Conservation (phyloP, 2,797 vertebrate genomes). For the Anguilla anguilla region DNA sequence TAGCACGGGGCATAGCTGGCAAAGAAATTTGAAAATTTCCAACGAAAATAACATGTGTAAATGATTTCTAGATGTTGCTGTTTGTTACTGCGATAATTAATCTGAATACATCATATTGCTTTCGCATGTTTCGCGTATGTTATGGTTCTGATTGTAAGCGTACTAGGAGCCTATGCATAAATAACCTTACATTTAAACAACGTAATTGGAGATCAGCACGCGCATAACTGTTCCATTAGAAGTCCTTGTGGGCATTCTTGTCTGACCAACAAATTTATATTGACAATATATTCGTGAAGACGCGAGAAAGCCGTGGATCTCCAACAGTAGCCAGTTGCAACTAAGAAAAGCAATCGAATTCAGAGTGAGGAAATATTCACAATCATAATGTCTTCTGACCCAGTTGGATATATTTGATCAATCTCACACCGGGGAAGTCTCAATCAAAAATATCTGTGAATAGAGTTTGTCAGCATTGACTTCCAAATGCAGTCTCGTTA, state of each 20-base stretch:
- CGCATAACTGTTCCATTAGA: not conserved
- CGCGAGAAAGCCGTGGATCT: not conserved
- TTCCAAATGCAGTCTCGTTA: not conserved
- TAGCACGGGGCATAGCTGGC: too few relatives aligned
- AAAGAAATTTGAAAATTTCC: too few relatives aligned
- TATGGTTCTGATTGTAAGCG: not conserved
- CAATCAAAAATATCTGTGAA: not conserved
- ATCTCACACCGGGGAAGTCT: not conserved
- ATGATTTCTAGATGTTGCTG: not conserved
- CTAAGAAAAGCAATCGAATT: conserved; percentile 8
- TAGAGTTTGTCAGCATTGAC: not conserved
- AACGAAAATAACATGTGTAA: too few relatives aligned
- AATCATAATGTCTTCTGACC: not conserved
- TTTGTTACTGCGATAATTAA: not conserved
- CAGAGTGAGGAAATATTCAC: not conserved
- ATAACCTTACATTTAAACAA: not conserved
- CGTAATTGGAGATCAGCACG: not conserved
- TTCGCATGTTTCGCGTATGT: not conserved
- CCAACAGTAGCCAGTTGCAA: not conserved
- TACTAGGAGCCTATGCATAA: not conserved
- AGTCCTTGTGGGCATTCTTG: not conserved
- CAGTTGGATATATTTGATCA: not conserved
- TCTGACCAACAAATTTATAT: not conserved
- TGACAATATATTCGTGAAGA: not conserved
- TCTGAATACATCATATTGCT: not conserved